A percentile compares a stretch with the other conserved stretches of the same genome.
Evolutionary conservation across 2,797 vertebrate genomes (phyloP).

Genomic region (Xiphophorus birchmanni): DNA sequence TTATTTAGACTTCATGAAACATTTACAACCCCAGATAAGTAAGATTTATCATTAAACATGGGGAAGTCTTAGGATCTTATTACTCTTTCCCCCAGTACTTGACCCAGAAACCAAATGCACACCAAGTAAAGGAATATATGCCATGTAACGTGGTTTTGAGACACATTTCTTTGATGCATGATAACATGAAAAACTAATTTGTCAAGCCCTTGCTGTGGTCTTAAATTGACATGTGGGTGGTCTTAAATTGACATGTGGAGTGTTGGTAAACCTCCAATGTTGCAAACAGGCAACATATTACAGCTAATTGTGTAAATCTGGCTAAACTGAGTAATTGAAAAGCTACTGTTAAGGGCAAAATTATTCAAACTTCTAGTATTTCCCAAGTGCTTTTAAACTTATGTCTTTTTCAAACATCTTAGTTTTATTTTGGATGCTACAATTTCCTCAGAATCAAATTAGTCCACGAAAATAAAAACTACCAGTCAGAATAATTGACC

Average conservation of each 20-base stretch:
- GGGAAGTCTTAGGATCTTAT: conserved; percentile 26
- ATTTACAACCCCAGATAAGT: conserved; percentile 67
- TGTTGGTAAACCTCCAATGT: conserved; percentile 29
- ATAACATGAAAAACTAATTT: conserved; percentile 42
- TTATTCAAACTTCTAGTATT: background rate
- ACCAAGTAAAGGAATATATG: conserved; percentile 18
- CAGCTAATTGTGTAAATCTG: conserved; percentile 4
- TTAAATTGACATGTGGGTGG: conserved; percentile 27
- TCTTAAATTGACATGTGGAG: conserved; percentile 23
- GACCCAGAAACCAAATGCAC: conserved; percentile 63
- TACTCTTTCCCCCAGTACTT: conserved; percentile 26
- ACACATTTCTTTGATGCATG: conserved; percentile 44
- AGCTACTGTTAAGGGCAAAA: background rate
- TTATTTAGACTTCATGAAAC: conserved; percentile 71
- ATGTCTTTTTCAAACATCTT: background rate
- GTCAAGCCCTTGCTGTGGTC: conserved; percentile 11
- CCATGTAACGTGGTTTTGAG: conserved; percentile 23
- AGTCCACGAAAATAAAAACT: background rate
- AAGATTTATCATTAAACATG: conserved; percentile 69
- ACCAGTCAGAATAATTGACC: background rate
- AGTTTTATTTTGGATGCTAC: background rate
- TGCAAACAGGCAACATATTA: conserved; percentile 9
- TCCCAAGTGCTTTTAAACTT: background rate
- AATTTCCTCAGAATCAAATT: background rate
- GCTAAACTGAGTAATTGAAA: conserved; percentile 3